Evolutionary conservation across 2,888 invertebrate genomes (phyloP).

Genomic region (Antheraea assamensis): DNA sequence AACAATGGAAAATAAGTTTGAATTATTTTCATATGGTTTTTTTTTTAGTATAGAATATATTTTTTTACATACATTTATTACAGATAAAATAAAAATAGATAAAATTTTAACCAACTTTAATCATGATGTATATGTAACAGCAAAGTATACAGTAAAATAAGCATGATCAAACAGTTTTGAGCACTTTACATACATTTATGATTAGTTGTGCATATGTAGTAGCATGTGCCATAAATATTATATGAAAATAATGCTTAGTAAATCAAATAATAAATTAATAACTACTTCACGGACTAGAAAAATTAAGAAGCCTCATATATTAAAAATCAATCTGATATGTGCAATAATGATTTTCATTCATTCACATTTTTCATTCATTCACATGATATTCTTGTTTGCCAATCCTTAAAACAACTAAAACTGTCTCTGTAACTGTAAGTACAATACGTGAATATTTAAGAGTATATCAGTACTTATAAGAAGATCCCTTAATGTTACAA

Average conservation of each 20-base stretch:
- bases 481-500: background rate
- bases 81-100: background rate
- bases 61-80: too few relatives aligned
- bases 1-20: background rate
- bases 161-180: background rate
- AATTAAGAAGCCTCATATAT: background rate
- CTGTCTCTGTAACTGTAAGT: too few relatives aligned
- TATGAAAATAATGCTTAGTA: background rate
- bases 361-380: background rate
- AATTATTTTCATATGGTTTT: background rate
- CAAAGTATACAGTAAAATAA: background rate
- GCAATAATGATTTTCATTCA: background rate
- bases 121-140: background rate
- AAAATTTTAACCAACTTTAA: background rate
- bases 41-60: background rate
- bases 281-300: conserved; percentile 11
- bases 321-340: background rate
- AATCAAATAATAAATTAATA: background rate
- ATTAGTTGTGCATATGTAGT: background rate
- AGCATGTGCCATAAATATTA: background rate
- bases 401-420: background rate
- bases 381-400: background rate
- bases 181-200: background rate
- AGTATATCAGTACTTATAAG: background rate
- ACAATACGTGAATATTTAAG: background rate